Base-by-base conservation (phyloP, 2,113 vertebrate genomes). In the Pyrgilauda ruficollis region DNA sequence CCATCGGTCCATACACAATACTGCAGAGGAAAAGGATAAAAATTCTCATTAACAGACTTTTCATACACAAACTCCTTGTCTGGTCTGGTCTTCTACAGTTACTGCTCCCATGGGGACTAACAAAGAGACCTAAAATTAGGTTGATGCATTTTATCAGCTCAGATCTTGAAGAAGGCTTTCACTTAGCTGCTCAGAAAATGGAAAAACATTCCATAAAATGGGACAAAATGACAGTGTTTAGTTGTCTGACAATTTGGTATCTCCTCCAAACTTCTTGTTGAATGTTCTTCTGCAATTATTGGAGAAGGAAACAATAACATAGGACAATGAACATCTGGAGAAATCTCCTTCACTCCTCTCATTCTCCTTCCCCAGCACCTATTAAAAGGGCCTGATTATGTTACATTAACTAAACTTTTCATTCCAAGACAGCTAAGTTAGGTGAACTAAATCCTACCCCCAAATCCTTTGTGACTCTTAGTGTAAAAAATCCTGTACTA, bases 1-100 rank as follows among this genome's bases (percentile, higher is more conserved):
- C 99, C 99, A 19, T 99, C 99, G 9, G 99, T 99, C 99, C 99
- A 99, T 96, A 99, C 98, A 64, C 99, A 99, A 90, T 99, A 99
- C 99, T 99, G 97, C 72, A 73, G 41, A 78, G 67, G 75, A 72
- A 86, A 62, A 70, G 30, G 52, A 94, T 20, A 92, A 50, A 75
- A 76, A 47, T 1, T 19, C 7, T 6, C 17, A 58, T 97, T 85
- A 95, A 56, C 0, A 33, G 33, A 33, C 26, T 49, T 90, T 53
- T 49, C 1, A 8, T 31, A 61, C 26, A 66, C 17, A 64, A 56
- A 79, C 37, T 33, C 13, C 43, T 93, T 41, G 23, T 27, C 52
- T 63, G 49, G 27, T 21, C 56, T 62, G 22, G n/a, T 58, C 47
- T 39, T 91, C 35, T 56, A 27, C 7, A 11, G 20, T 37, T 63